Conservation (phyloP, 2,797 vertebrate genomes). For the Leuciscus waleckii region DNA sequence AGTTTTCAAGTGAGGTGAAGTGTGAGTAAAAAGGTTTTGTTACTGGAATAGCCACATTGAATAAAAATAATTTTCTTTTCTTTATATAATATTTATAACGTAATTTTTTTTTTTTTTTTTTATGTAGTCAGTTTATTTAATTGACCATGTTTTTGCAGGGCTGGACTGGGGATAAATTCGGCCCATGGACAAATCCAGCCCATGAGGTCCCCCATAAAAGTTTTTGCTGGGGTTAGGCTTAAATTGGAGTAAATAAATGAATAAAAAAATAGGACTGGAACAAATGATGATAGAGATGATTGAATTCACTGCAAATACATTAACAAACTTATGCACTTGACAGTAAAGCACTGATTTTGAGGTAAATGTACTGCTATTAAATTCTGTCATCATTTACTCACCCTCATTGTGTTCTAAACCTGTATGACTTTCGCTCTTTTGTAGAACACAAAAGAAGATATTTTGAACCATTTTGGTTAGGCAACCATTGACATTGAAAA, state of each 20-base stretch:
- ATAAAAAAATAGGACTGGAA: background rate
- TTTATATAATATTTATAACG: background rate
- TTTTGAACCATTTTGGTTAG: background rate
- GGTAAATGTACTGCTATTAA: background rate
- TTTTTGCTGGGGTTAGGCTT: background rate
- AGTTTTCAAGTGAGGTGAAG: background rate
- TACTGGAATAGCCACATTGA: background rate
- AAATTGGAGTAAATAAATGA: background rate
- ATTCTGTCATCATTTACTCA: too few species aligned
- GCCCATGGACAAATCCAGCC: too few species aligned
- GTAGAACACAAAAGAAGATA: background rate
- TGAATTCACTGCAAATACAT: background rate
- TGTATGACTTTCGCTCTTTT: background rate
- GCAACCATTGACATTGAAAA: too few species aligned
- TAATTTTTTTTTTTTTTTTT: too few species aligned
- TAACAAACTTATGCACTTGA: background rate
- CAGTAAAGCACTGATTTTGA: background rate
- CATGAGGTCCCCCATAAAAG: too few species aligned
- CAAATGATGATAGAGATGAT: background rate
- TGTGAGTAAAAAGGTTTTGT: background rate
- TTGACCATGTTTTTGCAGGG: background rate
- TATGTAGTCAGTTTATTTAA: background rate
- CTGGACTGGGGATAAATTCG: background rate
- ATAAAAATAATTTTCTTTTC: background rate
- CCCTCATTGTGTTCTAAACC: background rate